Evolutionary conservation across 2,888 invertebrate genomes (phyloP).

Genomic region (Piscicola geometra): DNA sequence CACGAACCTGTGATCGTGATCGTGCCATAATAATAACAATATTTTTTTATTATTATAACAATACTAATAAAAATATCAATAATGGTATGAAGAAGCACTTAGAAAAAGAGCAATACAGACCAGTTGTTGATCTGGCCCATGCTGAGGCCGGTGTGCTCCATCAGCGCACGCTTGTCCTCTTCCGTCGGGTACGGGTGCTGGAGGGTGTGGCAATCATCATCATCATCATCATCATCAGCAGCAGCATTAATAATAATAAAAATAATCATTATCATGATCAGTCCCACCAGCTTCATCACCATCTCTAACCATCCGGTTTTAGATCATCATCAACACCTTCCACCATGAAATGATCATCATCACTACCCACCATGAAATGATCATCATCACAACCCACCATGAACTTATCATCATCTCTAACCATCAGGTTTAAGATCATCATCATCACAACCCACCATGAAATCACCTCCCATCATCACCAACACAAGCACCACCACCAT

Average conservation of each 20-base stretch:
- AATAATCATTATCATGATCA: no score
- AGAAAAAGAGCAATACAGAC: constrained; percentile 43
- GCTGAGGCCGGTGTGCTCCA: constrained; percentile 80
- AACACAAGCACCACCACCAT: background rate
- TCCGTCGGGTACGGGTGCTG: constrained; percentile 93
- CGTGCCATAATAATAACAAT: no score
- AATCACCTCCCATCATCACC: background rate
- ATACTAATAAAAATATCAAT: background rate
- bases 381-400: no score
- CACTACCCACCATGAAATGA: no score
- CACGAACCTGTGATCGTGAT: constrained; percentile 63
- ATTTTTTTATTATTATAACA: no score
- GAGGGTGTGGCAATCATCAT: background rate
- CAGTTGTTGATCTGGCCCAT: constrained; percentile 69
- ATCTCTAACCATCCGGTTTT: background rate
- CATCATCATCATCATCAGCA: no score
- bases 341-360: no score
- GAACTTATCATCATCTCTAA: no score
- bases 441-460: background rate
- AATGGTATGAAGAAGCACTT: background rate
- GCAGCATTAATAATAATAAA: no score
- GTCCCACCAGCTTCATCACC: no score
- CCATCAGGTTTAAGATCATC: no score
- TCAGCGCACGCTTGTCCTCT: constrained; percentile 84
- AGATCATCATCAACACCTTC: no score